Conservation (phyloP, 2,113 vertebrate species). For the Galbula dea region DNA sequence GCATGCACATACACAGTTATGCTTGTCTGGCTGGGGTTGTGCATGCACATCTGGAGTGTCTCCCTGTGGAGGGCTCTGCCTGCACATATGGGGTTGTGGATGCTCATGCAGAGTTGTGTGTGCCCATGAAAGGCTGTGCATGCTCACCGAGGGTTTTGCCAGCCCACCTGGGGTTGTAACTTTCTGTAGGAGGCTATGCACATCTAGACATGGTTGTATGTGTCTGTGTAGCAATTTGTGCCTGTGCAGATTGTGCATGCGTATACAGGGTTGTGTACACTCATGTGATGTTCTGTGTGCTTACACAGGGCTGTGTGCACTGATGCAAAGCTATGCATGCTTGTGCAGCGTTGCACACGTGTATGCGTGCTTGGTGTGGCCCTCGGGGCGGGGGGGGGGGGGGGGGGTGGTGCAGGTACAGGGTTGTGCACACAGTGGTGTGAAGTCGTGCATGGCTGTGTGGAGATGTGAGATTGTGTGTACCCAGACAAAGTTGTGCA, state of each 20-base stretch:
- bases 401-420: not conserved
- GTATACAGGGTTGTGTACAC: not conserved
- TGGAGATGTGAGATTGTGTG: not conserved
- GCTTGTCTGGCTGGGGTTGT: not conserved
- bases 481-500: not conserved
- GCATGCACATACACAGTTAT: not conserved
- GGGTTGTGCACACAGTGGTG: too few relatives aligned
- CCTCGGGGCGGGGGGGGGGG: accelerated
- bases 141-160: not conserved
- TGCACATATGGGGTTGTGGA: accelerated
- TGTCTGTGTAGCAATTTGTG: not conserved
- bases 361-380: too few relatives aligned
- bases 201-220: accelerated
- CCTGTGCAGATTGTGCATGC: not conserved
- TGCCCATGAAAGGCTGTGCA: not conserved
- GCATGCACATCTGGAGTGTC: not conserved
- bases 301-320: not conserved
- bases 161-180: not conserved
- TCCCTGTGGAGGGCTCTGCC: not conserved
- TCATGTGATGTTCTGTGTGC: accelerated
- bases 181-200: accelerated
- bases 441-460: not conserved
- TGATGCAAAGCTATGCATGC: accelerated
- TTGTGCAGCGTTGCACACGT: accelerated
- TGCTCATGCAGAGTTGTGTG: not conserved